A percentile compares a stretch with the other conserved stretches of the same genome.
Conservation (phyloP, 2,797 vertebrate species). For the Peromyscus nudipes region DNA sequence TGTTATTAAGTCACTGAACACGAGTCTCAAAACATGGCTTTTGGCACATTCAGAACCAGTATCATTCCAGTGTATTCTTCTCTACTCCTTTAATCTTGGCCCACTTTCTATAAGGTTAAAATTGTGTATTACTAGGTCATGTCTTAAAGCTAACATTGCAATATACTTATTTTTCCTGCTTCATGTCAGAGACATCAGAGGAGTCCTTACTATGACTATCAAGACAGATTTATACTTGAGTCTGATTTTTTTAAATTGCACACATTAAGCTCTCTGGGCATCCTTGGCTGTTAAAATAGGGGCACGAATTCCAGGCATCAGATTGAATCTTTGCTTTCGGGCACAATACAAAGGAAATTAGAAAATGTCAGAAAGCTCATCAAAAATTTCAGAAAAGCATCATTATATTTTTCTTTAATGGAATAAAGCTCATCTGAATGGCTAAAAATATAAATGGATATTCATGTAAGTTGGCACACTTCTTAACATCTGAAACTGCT, state of each 20-base stretch:
- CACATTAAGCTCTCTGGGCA: background rate
- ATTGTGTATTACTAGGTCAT: background rate
- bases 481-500: background rate
- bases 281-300: background rate
- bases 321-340: background rate
- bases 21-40: background rate
- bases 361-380: slow-evolving; percentile 24
- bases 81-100: background rate
- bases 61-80: background rate
- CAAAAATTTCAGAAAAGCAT: background rate
- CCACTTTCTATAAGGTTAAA: background rate
- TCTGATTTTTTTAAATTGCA: slow-evolving; percentile 39
- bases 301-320: background rate
- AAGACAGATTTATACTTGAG: slow-evolving; percentile 21
- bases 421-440: background rate
- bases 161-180: background rate
- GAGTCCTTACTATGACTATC: slow-evolving; percentile 1
- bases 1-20: background rate
- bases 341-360: background rate
- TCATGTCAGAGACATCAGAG: background rate
- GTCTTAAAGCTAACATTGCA: background rate
- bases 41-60: background rate
- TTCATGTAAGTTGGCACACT: background rate
- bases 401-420: background rate
- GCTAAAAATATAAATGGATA: background rate